Percentiles rank a stretch among this genome's conserved stretches.
Evolutionary conservation across 2,113 vertebrate genomes (phyloP).

Genomic region (Rhizomys pruinosus): DNA sequence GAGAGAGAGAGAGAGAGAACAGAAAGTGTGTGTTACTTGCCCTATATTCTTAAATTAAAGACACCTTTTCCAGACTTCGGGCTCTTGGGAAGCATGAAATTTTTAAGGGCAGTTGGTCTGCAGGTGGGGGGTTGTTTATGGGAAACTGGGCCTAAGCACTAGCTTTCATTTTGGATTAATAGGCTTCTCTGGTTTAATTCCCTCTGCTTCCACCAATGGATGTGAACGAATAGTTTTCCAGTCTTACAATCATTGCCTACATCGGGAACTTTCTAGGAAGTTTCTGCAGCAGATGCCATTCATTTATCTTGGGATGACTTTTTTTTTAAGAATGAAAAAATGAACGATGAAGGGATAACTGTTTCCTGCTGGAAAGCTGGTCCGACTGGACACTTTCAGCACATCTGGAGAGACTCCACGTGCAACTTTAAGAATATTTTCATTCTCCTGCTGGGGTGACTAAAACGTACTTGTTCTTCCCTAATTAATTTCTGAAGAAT

Average conservation of each 20-base stretch:
- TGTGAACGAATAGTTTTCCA: background rate
- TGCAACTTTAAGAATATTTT: background rate
- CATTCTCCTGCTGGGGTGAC: background rate
- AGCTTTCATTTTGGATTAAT: conserved; percentile 53
- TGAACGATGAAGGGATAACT: background rate
- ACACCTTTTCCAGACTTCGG: background rate
- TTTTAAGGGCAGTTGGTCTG: background rate
- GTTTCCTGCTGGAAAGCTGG: background rate
- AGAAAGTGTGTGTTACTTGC: no score
- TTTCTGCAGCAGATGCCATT: background rate
- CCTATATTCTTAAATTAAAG: conserved; percentile 61
- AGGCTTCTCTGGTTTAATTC: conserved; percentile 46
- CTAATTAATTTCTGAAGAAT: background rate
- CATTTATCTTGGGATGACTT: background rate
- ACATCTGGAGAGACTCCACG: background rate
- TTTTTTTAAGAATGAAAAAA: conserved; percentile 22
- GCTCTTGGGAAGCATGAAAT: conserved; percentile 55
- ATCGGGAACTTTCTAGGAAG: background rate
- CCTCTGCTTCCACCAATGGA: background rate
- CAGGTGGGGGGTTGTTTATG: background rate
- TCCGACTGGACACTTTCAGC: background rate
- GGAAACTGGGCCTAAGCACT: background rate
- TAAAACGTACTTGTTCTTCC: background rate
- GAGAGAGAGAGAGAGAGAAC: background rate
- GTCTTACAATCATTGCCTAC: background rate